Evolutionary conservation across 2,113 vertebrate genomes (phyloP), one percentile per base, ranked within the genome.

Genomic region (Prolemur simus): DNA sequence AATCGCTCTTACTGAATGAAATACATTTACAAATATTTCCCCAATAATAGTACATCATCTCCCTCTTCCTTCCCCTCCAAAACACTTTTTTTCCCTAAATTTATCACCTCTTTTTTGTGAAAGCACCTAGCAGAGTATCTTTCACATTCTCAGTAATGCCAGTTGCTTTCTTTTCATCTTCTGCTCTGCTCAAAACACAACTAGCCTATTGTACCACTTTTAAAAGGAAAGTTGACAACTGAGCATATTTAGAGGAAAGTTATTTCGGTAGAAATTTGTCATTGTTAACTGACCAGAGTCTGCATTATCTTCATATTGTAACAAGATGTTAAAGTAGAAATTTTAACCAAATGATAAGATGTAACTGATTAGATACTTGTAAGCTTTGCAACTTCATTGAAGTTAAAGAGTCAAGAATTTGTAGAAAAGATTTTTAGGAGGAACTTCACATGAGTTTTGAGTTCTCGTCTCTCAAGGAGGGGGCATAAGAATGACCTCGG

Each of bases 141-240:
- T 78, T 92, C 37, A 23, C 25, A 34, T 66, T 78, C 29, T 90
- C 45, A 58, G 60, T 63, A 89, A 87, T 69, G 78, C 37, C 34
- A 52, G 12, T 90, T 94, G 83, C 32, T 17, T 91, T 66, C 47
- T 78, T 89, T 85, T 80, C 42, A 87, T 85, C 21, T 25, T 88
- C 32, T 37, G 5, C 14, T 66, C 2, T 47, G 20, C 42, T 91
- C 68, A 69, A 83, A 92, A 80, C 10, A 37, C n/a, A 94, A 37
- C 11, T 56, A 49, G 39, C 47, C 49, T 54, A 71, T 39, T 66
- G 21, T 63, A 13, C n/a, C n/a, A n/a, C 21, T 66, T 93, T 89
- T 91, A 52, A 91, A 91, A 81, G 47, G 34, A 84, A 93, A 91
- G 74, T 14, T 42, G 58, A 83, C 64, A 94, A 88, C 20, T 49